These are phyloP conservation scores for Gonatopus flavifemur DNA, from an alignment of 1,140 invertebrate genomes.

Conservation along the genomic window DNA sequence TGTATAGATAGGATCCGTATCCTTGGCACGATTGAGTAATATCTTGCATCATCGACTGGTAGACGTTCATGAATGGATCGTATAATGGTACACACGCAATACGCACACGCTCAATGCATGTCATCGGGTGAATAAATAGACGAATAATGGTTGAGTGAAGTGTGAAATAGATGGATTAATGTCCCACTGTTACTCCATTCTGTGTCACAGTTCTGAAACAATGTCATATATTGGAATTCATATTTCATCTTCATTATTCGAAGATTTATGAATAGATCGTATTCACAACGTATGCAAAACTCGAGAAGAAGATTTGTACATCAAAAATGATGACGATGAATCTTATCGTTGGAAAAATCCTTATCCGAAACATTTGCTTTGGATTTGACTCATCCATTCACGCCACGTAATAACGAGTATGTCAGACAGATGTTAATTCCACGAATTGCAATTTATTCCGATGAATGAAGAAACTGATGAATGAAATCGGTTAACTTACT, in stretches of 20 bases:
- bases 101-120: not conserved
- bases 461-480: conserved; percentile 17
- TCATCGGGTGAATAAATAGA: not conserved
- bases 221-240: no score
- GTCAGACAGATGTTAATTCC: no score
- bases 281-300: no score
- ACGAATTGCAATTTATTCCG: conserved; percentile 3
- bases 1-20: conserved; percentile 14
- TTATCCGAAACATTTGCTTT: not conserved
- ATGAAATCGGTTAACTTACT: conserved; percentile 14
- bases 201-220: no score
- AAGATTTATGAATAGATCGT: no score
- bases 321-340: no score
- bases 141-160: not conserved
- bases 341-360: no score
- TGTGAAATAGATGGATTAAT: no score
- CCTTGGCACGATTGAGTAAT: conserved; percentile 36
- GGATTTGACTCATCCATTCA: not conserved
- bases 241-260: no score
- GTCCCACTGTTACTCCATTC: no score
- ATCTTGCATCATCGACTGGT: conserved; percentile 32
- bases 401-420: not conserved
- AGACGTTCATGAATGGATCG: not conserved
- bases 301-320: no score
- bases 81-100: no score